Base-by-base conservation (phyloP, 2,888 invertebrate genomes). In the Gortyna flavago region DNA sequence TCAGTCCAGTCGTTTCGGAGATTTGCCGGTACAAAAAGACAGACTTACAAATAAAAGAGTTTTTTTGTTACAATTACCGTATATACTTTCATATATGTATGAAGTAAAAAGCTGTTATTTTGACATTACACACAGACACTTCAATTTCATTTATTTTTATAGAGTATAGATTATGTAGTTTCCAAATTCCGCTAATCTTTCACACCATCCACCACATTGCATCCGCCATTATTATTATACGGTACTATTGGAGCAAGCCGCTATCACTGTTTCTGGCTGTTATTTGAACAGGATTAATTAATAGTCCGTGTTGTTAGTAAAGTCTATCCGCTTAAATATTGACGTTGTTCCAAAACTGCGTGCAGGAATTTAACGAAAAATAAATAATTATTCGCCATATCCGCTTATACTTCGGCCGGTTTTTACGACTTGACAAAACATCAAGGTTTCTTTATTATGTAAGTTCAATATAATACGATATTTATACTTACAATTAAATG, bases 261-360 rank as follows among this genome's bases (percentile, higher is more conserved):
- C 59, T 83, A 85, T 88, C 83, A 84, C 72, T 77, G 88, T 82
- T 80, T 59, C 80, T 75, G 86, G 81, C 75, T 79, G 75, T 75
- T 85, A 87, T 85, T 88, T 77, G 78, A 81, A 74, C 66, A 68
- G 79, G 67, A 86, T 80, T 85, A 82, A 89, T 89, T 85, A 77
- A 77, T 77, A 79, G 38, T 54, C 13, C 2, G 69, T 77, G 62
- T 80, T 85, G 68, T 73, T 75, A 5, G 48, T 72, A 69, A 48
- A 57, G 35, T 75, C 29, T 75, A 11, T n/a, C 11, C n/a, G 25
- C n/a, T n/a, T 25, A 0, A 38, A 57, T 48, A 32, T 5, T 54
- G n/a, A 11, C 18, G n/a, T 1, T 68, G 25, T 18, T 25, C 2
- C 16, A 21, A 51, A 32, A 69, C 6, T 9, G 18, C 18, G 3